Evolutionary conservation across 1,140 invertebrate species (phyloP).

Genomic region (Apolygus lucorum): DNA sequence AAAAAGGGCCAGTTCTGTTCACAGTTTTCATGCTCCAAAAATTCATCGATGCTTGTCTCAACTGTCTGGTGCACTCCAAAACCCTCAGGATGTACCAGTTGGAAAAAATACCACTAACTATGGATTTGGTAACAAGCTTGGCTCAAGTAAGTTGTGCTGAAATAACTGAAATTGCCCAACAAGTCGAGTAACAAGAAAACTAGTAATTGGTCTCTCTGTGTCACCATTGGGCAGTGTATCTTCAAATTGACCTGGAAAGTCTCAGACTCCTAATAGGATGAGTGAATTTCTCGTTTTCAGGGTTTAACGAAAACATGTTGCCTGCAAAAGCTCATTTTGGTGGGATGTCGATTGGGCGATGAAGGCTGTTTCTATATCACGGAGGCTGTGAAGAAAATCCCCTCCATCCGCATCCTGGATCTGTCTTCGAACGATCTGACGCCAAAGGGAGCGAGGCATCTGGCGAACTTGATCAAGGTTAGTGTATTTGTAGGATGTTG

Average conservation of each 20-base stretch:
- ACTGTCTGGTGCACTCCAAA: conserved; percentile 47
- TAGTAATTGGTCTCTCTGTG: too few relatives aligned
- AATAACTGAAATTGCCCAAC: too few relatives aligned
- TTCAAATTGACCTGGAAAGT: too few relatives aligned
- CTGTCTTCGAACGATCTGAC: conserved; percentile 52
- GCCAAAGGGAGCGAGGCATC: conserved; percentile 43
- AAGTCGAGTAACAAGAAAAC: too few relatives aligned
- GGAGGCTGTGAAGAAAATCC: conserved; percentile 46
- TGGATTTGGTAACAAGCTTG: conserved; percentile 46
- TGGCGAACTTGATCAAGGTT: conserved; percentile 47
- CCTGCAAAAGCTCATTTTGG: conserved; percentile 48
- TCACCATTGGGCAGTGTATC: too few relatives aligned
- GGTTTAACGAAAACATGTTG: background rate
- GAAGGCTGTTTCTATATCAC: conserved; percentile 52
- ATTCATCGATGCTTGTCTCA: conserved; percentile 40
- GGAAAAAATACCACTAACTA: conserved; percentile 53
- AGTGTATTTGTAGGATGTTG: background rate
- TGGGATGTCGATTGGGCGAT: conserved; percentile 52
- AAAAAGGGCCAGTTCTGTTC: conserved; percentile 32
- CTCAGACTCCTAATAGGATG: too few relatives aligned
- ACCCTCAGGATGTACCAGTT: conserved; percentile 48
- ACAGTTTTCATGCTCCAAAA: conserved; percentile 37
- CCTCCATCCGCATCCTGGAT: conserved; percentile 52
- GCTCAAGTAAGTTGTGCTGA: conserved; percentile 3
- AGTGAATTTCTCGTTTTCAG: too few relatives aligned